phyloP scores from a whole-genome alignment of 2,888 invertebrate genomes.

The Mechanitis mazaeus region DNA sequence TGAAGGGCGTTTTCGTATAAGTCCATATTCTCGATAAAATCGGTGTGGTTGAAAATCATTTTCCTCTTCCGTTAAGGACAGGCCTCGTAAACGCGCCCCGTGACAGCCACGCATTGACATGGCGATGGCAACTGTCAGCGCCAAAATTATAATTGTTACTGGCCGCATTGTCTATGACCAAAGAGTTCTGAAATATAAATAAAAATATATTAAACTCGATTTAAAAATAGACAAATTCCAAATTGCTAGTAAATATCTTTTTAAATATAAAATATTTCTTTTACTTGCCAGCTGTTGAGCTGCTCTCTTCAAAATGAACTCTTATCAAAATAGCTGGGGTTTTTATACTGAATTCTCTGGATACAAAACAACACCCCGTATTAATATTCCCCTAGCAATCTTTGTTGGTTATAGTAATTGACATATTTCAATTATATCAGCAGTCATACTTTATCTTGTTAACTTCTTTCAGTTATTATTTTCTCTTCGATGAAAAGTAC shows the following conservation, averaged over 20 bases:
- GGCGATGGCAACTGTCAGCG: constrained; percentile 41
- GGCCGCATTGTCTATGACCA: constrained; percentile 46
- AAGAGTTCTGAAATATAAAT: constrained; percentile 12
- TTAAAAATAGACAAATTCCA: not conserved
- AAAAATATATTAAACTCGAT: constrained; percentile 8
- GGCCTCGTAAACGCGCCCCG: constrained; percentile 44
- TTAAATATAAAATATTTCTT: not conserved
- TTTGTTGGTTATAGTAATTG: constrained; percentile 58
- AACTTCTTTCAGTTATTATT: constrained; percentile 28
- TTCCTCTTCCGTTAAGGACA: constrained; percentile 51
- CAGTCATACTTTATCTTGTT: constrained; percentile 49
- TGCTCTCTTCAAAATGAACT: constrained; percentile 40
- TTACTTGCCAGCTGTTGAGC: constrained; percentile 24
- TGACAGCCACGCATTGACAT: constrained; percentile 48
- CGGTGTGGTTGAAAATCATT: constrained; percentile 52
- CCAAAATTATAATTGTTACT: constrained; percentile 44
- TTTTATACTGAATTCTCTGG: constrained; percentile 51
- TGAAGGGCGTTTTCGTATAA: constrained; percentile 57
- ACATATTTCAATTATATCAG: constrained; percentile 65
- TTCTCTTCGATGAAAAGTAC: constrained; percentile 11
- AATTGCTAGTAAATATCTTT: not conserved
- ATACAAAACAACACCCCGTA: constrained; percentile 58
- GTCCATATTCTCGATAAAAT: constrained; percentile 77
- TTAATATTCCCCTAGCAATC: constrained; percentile 69
- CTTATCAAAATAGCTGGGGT: constrained; percentile 33